These are phyloP conservation scores for Eilema caniola DNA, from an alignment of 2,888 invertebrate genomes.

Conservation along the genomic window DNA sequence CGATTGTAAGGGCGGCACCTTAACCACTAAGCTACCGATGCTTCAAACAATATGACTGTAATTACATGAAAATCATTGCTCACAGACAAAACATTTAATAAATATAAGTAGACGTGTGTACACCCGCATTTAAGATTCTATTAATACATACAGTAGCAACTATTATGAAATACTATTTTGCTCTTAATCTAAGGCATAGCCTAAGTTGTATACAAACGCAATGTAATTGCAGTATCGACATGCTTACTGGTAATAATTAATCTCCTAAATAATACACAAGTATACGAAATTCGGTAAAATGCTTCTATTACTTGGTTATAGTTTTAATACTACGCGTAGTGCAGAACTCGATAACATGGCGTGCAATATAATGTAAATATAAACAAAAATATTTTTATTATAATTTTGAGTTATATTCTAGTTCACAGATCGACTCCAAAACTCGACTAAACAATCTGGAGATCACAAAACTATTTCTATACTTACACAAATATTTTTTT, in stretches of 20 bases:
- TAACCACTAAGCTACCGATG: too few relatives aligned
- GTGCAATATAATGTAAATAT: constrained; percentile 50
- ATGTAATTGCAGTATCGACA: constrained; percentile 47
- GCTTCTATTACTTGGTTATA: constrained; percentile 54
- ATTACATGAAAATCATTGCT: too few relatives aligned
- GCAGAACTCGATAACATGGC: constrained; percentile 55
- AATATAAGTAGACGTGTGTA: constrained; percentile 36
- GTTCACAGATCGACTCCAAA: constrained; percentile 72
- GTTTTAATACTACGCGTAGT: constrained; percentile 47
- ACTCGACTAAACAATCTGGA: constrained; percentile 75
- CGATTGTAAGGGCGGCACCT: too few relatives aligned
- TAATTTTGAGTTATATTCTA: constrained; percentile 52
- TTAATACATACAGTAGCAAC: constrained; percentile 58
- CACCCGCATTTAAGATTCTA: constrained; percentile 56
- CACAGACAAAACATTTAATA: constrained; percentile 7
- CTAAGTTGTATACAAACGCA: constrained; percentile 59
- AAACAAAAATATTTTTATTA: constrained; percentile 32
- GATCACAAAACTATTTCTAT: constrained; percentile 82
- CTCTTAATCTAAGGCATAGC: constrained; percentile 66
- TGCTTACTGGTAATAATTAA: constrained; percentile 48
- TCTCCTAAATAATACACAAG: constrained; percentile 53
- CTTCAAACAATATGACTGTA: too few relatives aligned
- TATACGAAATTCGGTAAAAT: constrained; percentile 51
- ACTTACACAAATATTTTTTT: constrained; percentile 62
- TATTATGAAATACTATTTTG: constrained; percentile 77